These are phyloP conservation scores for Aptenodytes patagonicus DNA, from an alignment of 2,113 vertebrate species.

Conservation along the genomic window DNA sequence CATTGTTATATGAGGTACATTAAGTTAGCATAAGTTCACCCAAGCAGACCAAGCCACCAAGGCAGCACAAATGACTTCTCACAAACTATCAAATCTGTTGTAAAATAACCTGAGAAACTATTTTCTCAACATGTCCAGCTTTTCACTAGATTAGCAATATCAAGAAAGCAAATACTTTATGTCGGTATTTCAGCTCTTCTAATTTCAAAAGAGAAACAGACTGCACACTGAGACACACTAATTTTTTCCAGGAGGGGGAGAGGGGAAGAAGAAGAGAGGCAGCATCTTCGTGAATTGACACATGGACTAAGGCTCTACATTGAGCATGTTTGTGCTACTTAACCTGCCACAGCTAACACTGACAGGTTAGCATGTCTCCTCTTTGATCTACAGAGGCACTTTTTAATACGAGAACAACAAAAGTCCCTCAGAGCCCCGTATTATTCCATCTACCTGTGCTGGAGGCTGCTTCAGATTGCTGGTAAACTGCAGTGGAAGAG, in stretches of 20 bases:
- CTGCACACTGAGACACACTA: neutral
- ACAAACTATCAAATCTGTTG: neutral
- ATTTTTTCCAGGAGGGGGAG: neutral
- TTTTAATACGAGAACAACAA: neutral
- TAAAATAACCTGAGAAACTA: neutral
- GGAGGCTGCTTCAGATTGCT: constrained; percentile 74
- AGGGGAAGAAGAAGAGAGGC: neutral
- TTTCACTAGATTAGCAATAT: neutral
- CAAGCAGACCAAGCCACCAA: neutral
- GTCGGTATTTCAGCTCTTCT: neutral
- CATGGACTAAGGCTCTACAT: neutral
- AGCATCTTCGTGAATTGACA: neutral
- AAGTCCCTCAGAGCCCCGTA: neutral
- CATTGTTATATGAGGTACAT: neutral
- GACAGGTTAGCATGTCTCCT: neutral
- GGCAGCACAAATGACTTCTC: neutral
- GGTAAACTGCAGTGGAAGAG: constrained; percentile 74
- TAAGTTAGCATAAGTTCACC: neutral
- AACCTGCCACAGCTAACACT: neutral
- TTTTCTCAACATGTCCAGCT: neutral
- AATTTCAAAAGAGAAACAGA: neutral
- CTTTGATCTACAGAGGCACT: neutral
- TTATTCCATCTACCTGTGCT: constrained; percentile 72
- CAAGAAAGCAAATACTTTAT: neutral
- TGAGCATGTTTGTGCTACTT: neutral